These are phyloP conservation scores for Zaprionus vittiger DNA, from an alignment of 1,140 invertebrate genomes.

Conservation along the genomic window DNA sequence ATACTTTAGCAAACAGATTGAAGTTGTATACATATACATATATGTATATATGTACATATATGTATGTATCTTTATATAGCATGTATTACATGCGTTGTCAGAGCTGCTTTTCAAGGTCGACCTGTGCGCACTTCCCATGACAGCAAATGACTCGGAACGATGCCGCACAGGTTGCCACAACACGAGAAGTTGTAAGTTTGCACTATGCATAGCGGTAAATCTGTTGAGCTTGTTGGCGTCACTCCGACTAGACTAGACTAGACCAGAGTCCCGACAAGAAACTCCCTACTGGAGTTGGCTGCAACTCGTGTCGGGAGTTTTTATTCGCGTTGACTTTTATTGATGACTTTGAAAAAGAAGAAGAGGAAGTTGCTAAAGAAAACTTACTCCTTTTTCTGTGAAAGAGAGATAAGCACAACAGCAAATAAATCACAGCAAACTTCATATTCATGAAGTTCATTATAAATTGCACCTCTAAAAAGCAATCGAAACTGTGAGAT, in stretches of 20 bases:
- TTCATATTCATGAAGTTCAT: slow-evolving; percentile 48
- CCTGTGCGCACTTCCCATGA: slow-evolving; percentile 71
- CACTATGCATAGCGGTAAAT: slow-evolving; percentile 53
- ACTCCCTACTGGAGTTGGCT: slow-evolving; percentile 4
- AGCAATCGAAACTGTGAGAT: slow-evolving; percentile 30
- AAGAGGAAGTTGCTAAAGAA: slow-evolving; percentile 21
- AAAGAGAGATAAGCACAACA: slow-evolving; percentile 39
- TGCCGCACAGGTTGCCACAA: slow-evolving; percentile 34
- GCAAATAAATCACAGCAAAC: slow-evolving; percentile 39
- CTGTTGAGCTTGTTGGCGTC: slow-evolving; percentile 59
- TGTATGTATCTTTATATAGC: not conserved
- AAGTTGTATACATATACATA: not conserved
- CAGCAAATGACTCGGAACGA: slow-evolving; percentile 71
- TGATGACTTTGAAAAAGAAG: slow-evolving; percentile 41
- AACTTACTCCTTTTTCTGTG: slow-evolving; percentile 6
- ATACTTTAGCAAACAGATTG: not conserved
- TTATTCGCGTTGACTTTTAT: slow-evolving; percentile 43
- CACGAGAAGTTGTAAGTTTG: slow-evolving; percentile 22
- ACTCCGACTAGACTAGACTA: slow-evolving; percentile 64
- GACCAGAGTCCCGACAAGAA: slow-evolving; percentile 20
- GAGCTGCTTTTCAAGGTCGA: slow-evolving; percentile 39
- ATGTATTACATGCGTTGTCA: slow-evolving; percentile 5
- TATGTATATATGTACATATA: not conserved
- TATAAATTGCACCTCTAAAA: slow-evolving; percentile 32
- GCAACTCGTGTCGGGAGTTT: slow-evolving; percentile 17